Conservation (phyloP, 1,140 invertebrate species). For the Pomacea maculata region DNA sequence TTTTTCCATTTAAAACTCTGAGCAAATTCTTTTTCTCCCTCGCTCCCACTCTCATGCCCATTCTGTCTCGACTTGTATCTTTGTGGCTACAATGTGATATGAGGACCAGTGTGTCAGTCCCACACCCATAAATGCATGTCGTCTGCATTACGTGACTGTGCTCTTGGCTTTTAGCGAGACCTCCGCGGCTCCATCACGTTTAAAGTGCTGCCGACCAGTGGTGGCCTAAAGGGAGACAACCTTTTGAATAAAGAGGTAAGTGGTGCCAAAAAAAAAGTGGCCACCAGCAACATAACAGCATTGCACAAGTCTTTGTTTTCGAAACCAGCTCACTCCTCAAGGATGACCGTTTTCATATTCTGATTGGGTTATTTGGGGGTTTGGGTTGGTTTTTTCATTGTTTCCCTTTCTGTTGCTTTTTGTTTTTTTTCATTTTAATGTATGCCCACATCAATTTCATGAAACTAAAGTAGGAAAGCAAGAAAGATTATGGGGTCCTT, state of each 20-base stretch:
- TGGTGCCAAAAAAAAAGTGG: neutral
- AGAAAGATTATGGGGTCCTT: too few relatives aligned
- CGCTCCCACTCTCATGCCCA: neutral
- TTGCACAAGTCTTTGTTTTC: neutral
- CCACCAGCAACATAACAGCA: neutral
- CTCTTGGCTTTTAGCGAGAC: conserved; percentile 29
- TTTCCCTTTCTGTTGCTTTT: too few relatives aligned
- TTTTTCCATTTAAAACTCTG: too few relatives aligned
- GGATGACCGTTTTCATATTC: too few relatives aligned
- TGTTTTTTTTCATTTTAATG: too few relatives aligned
- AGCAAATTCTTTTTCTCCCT: neutral
- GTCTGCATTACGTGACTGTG: neutral
- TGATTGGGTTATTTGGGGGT: too few relatives aligned
- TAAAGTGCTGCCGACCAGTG: conserved; percentile 52
- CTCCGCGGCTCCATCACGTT: conserved; percentile 56
- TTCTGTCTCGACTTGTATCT: neutral
- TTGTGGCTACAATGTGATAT: neutral
- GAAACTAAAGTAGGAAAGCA: too few relatives aligned
- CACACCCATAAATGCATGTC: too few relatives aligned
- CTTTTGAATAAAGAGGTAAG: conserved; percentile 32
- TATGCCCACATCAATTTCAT: too few relatives aligned
- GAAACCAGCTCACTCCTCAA: neutral
- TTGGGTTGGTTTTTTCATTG: too few relatives aligned
- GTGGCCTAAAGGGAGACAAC: conserved; percentile 25
- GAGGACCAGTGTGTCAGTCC: too few relatives aligned